These are phyloP conservation scores for Tubulanus polymorphus DNA, from an alignment of 2,888 invertebrate species.

Conservation along the genomic window DNA sequence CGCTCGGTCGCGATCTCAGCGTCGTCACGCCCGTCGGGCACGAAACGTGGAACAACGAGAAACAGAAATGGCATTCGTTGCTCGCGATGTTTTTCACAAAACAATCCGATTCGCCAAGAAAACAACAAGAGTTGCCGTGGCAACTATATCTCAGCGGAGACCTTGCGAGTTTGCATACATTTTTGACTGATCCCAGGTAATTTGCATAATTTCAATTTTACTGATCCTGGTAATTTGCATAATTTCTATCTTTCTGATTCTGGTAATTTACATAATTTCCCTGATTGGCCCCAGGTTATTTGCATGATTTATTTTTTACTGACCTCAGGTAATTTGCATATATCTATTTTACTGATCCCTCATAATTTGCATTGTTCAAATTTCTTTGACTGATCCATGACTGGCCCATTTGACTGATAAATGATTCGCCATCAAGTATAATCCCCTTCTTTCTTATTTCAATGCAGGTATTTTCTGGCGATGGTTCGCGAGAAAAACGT, in stretches of 20 bases:
- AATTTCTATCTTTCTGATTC: neutral
- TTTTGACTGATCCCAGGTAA: conserved; percentile 36
- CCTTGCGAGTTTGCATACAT: conserved; percentile 24
- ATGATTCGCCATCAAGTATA: too few species aligned
- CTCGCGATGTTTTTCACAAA: conserved; percentile 34
- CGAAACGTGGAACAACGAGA: conserved; percentile 27
- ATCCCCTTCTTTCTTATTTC: too few species aligned
- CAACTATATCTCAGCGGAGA: conserved; percentile 40
- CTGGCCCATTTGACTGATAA: too few species aligned
- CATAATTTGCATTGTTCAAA: too few species aligned
- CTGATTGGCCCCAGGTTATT: neutral
- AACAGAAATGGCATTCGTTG: conserved; percentile 31
- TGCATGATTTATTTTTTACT: too few species aligned
- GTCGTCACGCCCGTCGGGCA: too few species aligned
- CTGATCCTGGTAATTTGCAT: neutral
- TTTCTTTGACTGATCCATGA: too few species aligned
- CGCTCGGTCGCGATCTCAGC: too few species aligned
- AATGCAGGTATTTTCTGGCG: too few species aligned
- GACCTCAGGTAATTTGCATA: too few species aligned
- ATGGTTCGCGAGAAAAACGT: too few species aligned
- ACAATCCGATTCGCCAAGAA: conserved; percentile 25
- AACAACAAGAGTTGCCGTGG: conserved; percentile 42
- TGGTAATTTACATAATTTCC: neutral
- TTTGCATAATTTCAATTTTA: conserved; percentile 9
- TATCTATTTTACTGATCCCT: too few species aligned